Conservation (phyloP, 2,888 invertebrate genomes). For the Imbricaverruca yamaguchii region DNA sequence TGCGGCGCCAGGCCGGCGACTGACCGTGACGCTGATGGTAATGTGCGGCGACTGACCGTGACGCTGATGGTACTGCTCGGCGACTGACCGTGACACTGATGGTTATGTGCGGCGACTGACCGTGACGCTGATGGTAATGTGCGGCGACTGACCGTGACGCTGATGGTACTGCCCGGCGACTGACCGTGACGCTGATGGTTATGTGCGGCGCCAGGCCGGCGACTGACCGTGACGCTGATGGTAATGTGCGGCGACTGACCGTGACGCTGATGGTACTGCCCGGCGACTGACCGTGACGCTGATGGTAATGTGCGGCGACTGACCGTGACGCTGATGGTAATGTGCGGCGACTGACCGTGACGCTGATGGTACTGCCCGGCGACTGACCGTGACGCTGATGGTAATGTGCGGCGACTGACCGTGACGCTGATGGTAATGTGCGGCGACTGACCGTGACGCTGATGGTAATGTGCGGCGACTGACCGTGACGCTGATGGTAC, state of each 20-base stretch:
- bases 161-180: too few relatives aligned
- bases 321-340: conserved; percentile 52
- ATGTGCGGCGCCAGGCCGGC: conserved; percentile 72
- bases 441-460: too few relatives aligned
- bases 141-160: too few relatives aligned
- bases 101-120: conserved; percentile 70
- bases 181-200: conserved; percentile 40
- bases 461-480: conserved; percentile 65
- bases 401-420: conserved; percentile 72
- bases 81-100: too few relatives aligned
- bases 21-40: conserved; percentile 40
- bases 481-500: conserved; percentile 52
- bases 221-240: conserved; percentile 38
- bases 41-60: conserved; percentile 72
- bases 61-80: conserved; percentile 45
- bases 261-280: conserved; percentile 48
- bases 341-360: too few relatives aligned
- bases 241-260: conserved; percentile 72
- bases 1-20: conserved; percentile 70
- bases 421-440: conserved; percentile 48
- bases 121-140: conserved; percentile 50
- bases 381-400: too few relatives aligned
- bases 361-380: conserved; percentile 43
- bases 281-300: too few relatives aligned
- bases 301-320: conserved; percentile 65